Evolutionary conservation across 2,888 invertebrate genomes (phyloP).

Genomic region (Drosophila peninsularis): DNA sequence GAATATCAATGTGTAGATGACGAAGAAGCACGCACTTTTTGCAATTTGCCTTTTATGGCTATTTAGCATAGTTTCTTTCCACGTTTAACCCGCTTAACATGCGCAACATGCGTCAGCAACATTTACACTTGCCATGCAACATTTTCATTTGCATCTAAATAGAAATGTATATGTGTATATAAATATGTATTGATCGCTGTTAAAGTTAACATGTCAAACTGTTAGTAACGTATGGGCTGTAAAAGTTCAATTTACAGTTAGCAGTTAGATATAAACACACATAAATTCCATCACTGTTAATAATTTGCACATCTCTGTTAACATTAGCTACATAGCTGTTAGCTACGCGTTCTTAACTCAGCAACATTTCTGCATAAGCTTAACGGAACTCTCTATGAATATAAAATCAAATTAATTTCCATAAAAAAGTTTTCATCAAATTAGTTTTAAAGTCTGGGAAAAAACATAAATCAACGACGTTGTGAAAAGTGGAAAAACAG

Average conservation of each 20-base stretch:
- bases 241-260: not conserved
- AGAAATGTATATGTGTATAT: not conserved
- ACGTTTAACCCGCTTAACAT: constrained; percentile 8
- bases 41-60: constrained; percentile 22
- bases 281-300: no score
- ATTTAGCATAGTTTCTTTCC: constrained; percentile 13
- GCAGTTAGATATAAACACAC: no score
- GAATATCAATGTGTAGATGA: constrained; percentile 26
- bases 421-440: not conserved
- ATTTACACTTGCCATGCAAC: constrained; percentile 18
- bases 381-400: not conserved
- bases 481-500: constrained; percentile 27
- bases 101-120: constrained; percentile 23
- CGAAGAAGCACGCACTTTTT: constrained; percentile 36
- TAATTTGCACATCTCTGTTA: not conserved
- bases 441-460: constrained; percentile 2
- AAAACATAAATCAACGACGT: constrained; percentile 2
- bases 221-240: not conserved
- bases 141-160: not conserved
- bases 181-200: not conserved
- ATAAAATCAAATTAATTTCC: not conserved
- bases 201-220: not conserved
- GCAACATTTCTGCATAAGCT: no score
- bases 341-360: not conserved
- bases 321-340: not conserved